Base-by-base conservation (phyloP, 2,113 vertebrate genomes). In the Synodontis membranacea region DNA sequence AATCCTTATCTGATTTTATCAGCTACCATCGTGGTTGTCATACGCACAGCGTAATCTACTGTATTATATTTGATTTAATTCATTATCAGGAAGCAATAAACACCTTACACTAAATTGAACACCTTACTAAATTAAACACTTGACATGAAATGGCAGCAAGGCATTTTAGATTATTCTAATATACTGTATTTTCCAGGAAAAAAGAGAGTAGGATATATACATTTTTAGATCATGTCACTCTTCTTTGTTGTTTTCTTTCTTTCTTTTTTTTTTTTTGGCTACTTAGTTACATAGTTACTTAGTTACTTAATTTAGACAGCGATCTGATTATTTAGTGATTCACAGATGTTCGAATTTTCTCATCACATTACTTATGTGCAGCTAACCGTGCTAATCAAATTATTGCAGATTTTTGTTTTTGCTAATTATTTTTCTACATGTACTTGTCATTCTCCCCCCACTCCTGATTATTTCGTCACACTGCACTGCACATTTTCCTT, bases 341-440 rank as follows among this genome's bases (percentile, higher is more conserved):
- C 37, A 58, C n/a, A 58, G 8, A 25, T 25, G 21, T 39, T 39
- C 14, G 21, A 80, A 37, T 7, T 25, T 56, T 56, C 34, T 39
- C 52, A 80, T 58, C 48, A 34, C 48, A 52, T 52, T 78, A 78
- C 15, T 52, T 78, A 78, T 52, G 75, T 52, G 46, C 76, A 54
- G 58, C 23, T 39, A 80, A 37, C 19, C 52, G 58, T 42, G 52
- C 28, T 80, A 58, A 80, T 80, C 78, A 42, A 80, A 80, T 80
- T 28, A 58, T 42, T 42, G 34, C 78, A 56, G n/a, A 4, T 56
- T 58, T 79, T 34, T 19, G 25, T 52, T 52, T 52, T 79, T 54
- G 76, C 31, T 80, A 23, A 80, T 37, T 80, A 56, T 56, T 76
- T 76, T 80, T 80, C n/a, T 23, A 56, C 76, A 37, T 54, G 34